phyloP scores from a whole-genome alignment of 2,797 vertebrate species.

The Brachyalestes nurse region DNA sequence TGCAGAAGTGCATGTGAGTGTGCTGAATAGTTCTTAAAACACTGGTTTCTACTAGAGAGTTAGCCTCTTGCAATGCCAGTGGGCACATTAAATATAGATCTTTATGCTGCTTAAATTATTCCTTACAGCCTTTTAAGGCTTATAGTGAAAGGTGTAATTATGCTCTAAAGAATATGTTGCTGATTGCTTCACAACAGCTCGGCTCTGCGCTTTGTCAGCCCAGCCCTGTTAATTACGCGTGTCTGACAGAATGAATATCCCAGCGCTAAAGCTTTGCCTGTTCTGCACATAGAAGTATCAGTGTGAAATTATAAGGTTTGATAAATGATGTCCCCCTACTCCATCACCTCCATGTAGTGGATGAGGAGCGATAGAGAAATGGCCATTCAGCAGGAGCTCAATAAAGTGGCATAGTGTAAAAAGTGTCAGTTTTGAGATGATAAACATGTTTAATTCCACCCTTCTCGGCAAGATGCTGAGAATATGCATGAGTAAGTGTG shows the following conservation, averaged over 20 bases:
- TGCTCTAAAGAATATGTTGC: constrained; percentile 32
- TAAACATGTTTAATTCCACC: constrained; percentile 77
- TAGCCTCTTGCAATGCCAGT: constrained; percentile 23
- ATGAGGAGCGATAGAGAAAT: constrained; percentile 53
- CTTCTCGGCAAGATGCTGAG: constrained; percentile 67
- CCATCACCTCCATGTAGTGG: constrained; percentile 52
- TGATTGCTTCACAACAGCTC: constrained; percentile 38
- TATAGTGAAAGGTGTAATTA: constrained; percentile 19
- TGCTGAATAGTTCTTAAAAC: neutral
- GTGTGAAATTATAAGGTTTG: constrained; percentile 65
- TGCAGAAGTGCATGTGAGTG: neutral
- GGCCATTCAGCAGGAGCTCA: constrained; percentile 44
- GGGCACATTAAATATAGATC: constrained; percentile 44
- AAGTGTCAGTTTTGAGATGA: constrained; percentile 71
- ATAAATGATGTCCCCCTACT: constrained; percentile 63
- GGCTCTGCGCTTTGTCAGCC: constrained; percentile 43
- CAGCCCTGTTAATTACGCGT: constrained; percentile 42
- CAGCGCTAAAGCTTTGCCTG: constrained; percentile 44
- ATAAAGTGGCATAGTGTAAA: constrained; percentile 63
- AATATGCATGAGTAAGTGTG: constrained; percentile 77
- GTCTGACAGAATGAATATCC: constrained; percentile 34
- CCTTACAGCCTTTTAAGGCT: constrained; percentile 30
- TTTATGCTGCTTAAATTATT: constrained; percentile 22
- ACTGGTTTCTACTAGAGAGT: constrained; percentile 16
- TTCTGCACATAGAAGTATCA: constrained; percentile 57